A percentile compares a stretch with the other conserved stretches of the same genome.
These are phyloP conservation scores for Pogona vitticeps DNA, from an alignment of 2,113 vertebrate species.

Conservation along the genomic window DNA sequence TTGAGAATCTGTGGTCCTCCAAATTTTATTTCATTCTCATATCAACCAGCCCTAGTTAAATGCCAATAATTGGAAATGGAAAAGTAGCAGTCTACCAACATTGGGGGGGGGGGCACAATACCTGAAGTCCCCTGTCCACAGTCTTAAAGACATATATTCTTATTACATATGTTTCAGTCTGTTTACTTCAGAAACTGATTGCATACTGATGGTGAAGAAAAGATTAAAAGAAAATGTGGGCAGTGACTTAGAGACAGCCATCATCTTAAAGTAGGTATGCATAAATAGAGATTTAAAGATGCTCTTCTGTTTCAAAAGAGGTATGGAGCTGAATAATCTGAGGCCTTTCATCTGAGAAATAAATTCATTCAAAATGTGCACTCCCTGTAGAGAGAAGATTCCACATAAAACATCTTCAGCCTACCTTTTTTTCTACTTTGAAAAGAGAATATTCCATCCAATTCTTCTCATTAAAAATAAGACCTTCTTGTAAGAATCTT, in stretches of 20 bases:
- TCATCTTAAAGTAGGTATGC: neutral
- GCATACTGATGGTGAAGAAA: neutral
- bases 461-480: constrained; percentile 55
- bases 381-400: neutral
- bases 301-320: neutral
- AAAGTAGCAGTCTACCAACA: neutral
- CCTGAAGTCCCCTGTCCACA: neutral
- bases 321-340: neutral
- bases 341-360: neutral
- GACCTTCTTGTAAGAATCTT: constrained; percentile 34
- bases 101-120: neutral
- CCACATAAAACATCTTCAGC: neutral
- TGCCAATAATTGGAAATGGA: neutral
- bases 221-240: neutral
- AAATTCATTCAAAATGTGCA: neutral
- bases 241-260: neutral
- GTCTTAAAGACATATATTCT: neutral
- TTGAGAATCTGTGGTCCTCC: neutral
- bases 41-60: neutral
- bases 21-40: neutral
- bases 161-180: neutral
- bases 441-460: neutral
- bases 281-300: neutral
- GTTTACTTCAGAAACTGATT: neutral
- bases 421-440: constrained; percentile 25